Base-by-base conservation (phyloP, 2,113 vertebrate species). In the Oenanthe oenanthe region DNA sequence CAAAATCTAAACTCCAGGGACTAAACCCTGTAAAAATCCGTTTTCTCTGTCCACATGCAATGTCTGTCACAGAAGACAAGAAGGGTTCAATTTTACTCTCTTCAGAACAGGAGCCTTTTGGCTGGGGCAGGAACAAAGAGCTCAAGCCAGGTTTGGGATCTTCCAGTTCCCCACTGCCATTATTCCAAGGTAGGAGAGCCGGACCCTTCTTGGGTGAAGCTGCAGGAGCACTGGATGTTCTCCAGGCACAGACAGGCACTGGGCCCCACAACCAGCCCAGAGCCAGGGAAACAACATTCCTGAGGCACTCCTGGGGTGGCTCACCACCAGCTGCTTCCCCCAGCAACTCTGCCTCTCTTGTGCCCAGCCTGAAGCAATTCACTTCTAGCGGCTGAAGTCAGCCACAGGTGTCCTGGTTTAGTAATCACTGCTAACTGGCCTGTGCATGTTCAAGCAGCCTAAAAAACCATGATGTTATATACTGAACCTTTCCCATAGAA, bases 201-300 rank as follows among this genome's bases (percentile, higher is more conserved):
- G 0, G 5, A 4, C 2, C 0, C 21, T 25, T 4, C 24, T 13
- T 4, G 17, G 14, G 3, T 1, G 3, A 20, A 25, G 4, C 25
- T 5, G 7, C 40, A 73, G 25, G 15, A 54, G 3, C 0, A 0
- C 3, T 4, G 5, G 8, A 45, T 0, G 0, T 0, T 5, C 26
- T 43, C 4, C 72, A 29, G 8, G 13, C 42, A 8, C 24, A 2
- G 3, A 3, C 0, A 0, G 2, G 2, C 47, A 16, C 7, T 4
- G 16, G 10, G 4, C 17, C 4, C 3, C 22, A 0, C 5, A 29
- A 3, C 5, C 65, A 54, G 6, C 12, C 43, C 4, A 16, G 9
- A 10, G 1, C 10, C 43, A 6, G 1, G 0, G 3, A 34, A 26
- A 2, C 0, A 9, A 2, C n/a, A 10, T 2, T 26, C 28, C 56